A percentile compares a stretch with the other conserved stretches of the same genome.
Conservation (phyloP, 2,888 invertebrate genomes). For the Dermolepida albohirtum region DNA sequence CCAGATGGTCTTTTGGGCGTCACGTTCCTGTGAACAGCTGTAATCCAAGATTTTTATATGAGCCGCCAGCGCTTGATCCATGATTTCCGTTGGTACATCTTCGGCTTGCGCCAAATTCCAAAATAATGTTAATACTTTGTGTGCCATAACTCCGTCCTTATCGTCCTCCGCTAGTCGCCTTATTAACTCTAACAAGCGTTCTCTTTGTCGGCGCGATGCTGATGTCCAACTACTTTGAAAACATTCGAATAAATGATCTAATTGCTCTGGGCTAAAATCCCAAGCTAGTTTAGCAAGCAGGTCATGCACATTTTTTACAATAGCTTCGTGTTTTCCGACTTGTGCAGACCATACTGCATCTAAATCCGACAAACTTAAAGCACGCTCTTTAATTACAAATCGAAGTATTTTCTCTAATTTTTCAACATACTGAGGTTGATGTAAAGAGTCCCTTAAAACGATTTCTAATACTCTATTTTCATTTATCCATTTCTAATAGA, state of each 20-base stretch:
- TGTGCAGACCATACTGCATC: conserved; percentile 98
- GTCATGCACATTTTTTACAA: conserved; percentile 98
- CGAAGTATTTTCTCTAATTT: conserved; percentile 97
- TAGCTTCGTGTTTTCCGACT: conserved; percentile 97
- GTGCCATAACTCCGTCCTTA: conserved; percentile 98
- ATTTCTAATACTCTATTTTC: conserved; percentile 96
- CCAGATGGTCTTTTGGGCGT: conserved; percentile 96
- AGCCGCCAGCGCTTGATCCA: conserved; percentile 95
- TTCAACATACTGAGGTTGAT: conserved; percentile 98
- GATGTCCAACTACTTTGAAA: conserved; percentile 95
- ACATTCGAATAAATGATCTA: conserved; percentile 97
- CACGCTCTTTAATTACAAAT: conserved; percentile 94
- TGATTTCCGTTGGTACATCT: conserved; percentile 96
- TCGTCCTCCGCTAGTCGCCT: conserved; percentile 96
- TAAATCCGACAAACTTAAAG: conserved; percentile 89
- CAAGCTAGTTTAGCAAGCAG: conserved; percentile 95
- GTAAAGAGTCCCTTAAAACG: conserved; percentile 93
- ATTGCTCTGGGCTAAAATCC: conserved; percentile 97
- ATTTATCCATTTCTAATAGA: conserved; percentile 89
- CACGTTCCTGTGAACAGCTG: conserved; percentile 96
- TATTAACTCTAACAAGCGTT: conserved; percentile 94
- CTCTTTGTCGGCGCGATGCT: conserved; percentile 95
- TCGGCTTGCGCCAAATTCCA: conserved; percentile 98
- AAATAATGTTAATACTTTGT: conserved; percentile 93
- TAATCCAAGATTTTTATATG: conserved; percentile 98